Evolutionary conservation across 2,113 vertebrate genomes (phyloP).

Genomic region (Triplophysa tibetana): DNA sequence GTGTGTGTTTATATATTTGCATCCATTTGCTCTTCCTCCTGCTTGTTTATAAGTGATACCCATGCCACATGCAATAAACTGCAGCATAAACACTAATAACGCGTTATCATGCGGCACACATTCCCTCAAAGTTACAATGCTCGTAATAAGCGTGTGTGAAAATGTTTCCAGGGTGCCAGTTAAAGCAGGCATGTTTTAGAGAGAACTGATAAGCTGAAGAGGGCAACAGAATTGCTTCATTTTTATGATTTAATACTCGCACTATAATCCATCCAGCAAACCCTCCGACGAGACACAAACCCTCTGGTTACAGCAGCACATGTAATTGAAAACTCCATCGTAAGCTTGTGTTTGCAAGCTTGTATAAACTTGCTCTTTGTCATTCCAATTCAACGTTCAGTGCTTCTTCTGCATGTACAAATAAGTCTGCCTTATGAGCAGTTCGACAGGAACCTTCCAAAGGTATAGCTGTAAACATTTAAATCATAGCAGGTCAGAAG

Average conservation of each 20-base stretch:
- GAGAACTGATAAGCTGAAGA: neutral
- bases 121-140: constrained; percentile 5
- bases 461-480: too few species aligned
- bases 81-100: constrained; percentile 13
- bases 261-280: constrained; percentile 16
- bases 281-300: neutral
- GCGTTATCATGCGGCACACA: constrained; percentile 13
- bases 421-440: neutral
- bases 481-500: too few species aligned
- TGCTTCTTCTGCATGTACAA: neutral
- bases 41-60: constrained; percentile 10
- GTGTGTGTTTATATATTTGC: neutral
- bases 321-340: constrained; percentile 4
- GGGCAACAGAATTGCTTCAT: neutral
- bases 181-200: neutral
- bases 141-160: constrained; percentile 1
- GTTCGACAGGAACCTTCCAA: too few species aligned
- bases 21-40: neutral
- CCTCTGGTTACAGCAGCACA: constrained; percentile 4
- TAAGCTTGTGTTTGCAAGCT: constrained; percentile 8
- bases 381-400: neutral
- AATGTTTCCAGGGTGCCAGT: neutral
- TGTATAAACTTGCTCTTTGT: neutral
- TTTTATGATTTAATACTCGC: constrained; percentile 23
- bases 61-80: constrained; percentile 18